Evolutionary conservation across 2,888 invertebrate genomes (phyloP), one percentile per base, ranked within the genome.

Genomic region (Drosophila villosipedis): DNA sequence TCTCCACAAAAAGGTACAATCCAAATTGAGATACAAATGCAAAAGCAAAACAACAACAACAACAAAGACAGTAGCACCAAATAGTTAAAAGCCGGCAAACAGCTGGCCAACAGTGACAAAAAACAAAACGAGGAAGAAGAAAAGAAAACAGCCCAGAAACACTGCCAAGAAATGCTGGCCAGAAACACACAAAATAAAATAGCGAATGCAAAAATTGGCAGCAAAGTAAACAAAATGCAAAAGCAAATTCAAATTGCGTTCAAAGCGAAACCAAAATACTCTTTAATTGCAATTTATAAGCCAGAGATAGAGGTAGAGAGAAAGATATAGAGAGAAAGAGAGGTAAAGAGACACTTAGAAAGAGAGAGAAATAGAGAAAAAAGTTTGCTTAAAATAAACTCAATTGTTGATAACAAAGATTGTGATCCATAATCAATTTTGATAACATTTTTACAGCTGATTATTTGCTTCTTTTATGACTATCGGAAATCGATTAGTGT

Each of bases 81-180:
- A 10, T 43, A 12, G 55, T 28, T 37, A 59, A 73, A 65, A 73
- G 59, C 74, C 64, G 66, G 63, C 63, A 63, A 80, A 76, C 80
- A 79, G 78, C 81, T 79, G 78, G 77, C 66, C 66, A 49, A 30
- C 30, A 28, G 1, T 14, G 22, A 35, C 28, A 28, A 39, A 16
- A 31, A n/a, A 57, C n/a, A n/a, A 28, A 30, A 55, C 16, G 49
- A 25, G 16, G 54, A 63, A 58, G 60, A 43, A n/a, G 33, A 62
- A 76, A 72, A 60, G 69, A 76, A 80, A 76, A 61, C 68, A 76
- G 72, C 72, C 77, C 77, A 80, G 62, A 80, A 82, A 83, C 82
- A 76, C 61, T 85, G 90, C 89, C 87, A 88, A 75, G 74, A 82
- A 78, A 90, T 82, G 64, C 74, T 82, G 79, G 78, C 83, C 68